Base-by-base conservation (phyloP, 2,113 vertebrate species). In the Notiomystis cincta region DNA sequence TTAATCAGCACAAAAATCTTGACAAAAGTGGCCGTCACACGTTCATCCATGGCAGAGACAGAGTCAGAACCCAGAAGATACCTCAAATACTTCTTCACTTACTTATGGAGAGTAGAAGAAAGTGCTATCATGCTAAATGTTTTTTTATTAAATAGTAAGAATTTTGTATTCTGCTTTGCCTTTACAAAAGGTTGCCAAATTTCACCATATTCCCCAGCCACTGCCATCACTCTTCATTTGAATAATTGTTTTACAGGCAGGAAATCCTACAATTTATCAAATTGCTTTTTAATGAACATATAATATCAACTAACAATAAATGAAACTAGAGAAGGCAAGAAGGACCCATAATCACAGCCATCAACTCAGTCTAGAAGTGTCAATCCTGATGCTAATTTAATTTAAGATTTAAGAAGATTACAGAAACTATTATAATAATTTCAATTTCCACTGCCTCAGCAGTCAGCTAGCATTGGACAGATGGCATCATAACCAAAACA, bases 291-390 rank as follows among this genome's bases (percentile, higher is more conserved):
- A 90, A 94, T 83, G 85, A 83, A 94, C 31, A 30, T 60, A 35
- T 87, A 91, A 95, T 37, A 87, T 12, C 50, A 81, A 84, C 76
- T 60, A 96, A 91, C 61, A 89, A 82, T 56, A 84, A 87, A 53
- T 72, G 69, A 96, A 95, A 92, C 72, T 28, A 66, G 51, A 95
- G 93, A 93, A 95, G 89, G 77, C 60, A 91, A 94, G 87, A 89
- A 86, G 73, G 48, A 71, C 40, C n/a, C 48, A 53, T 70, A 90
- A 84, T 67, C 72, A 71, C 12, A 92, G 60, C 60, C 65, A 84
- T 91, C 65, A 81, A 31, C 65, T 89, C 60, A 82, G 56, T 20
- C 67, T 60, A 78, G 85, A 91, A 69, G 80, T 82, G 83, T 15
- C 96, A 95, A 78, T 78, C n/a, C 61, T 94, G 40, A 72, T 76